Conservation (phyloP, 2,797 vertebrate species). For the Karalla daura region DNA sequence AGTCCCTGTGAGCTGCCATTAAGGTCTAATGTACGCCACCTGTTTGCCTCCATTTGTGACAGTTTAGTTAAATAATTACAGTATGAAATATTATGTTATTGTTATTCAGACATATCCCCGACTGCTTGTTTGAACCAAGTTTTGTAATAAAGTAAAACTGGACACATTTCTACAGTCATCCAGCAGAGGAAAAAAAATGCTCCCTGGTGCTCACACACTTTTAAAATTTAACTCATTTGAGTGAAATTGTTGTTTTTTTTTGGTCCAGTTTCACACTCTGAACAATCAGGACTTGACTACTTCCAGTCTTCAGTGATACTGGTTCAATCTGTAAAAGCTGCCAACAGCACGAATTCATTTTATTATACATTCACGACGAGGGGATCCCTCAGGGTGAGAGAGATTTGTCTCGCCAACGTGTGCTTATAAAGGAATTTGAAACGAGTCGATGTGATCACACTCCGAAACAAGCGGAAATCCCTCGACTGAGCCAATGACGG, state of each 20-base stretch:
- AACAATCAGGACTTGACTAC: background rate
- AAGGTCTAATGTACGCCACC: too few species aligned
- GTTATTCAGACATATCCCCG: too few species aligned
- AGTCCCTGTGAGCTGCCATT: too few species aligned
- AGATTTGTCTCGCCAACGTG: slow-evolving; percentile 4
- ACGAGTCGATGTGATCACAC: slow-evolving; percentile 1
- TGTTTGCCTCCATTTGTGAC: too few species aligned
- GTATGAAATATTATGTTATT: too few species aligned
- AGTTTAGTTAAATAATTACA: too few species aligned
- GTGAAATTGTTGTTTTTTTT: background rate
- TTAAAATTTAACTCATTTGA: background rate
- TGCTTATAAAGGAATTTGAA: background rate
- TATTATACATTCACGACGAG: background rate
- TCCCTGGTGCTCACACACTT: background rate
- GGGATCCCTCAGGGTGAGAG: background rate
- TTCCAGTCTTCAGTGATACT: background rate
- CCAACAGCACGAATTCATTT: slow-evolving; percentile 4
- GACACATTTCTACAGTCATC: too few species aligned
- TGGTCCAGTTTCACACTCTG: background rate
- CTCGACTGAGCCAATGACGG: background rate
- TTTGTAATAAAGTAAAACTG: too few species aligned
- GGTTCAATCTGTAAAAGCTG: slow-evolving; percentile 4
- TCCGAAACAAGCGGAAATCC: slow-evolving; percentile 4
- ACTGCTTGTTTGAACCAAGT: too few species aligned
- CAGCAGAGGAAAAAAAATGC: background rate